Evolutionary conservation across 2,888 invertebrate genomes (phyloP), one percentile per base, ranked within the genome.

Genomic region (Ceraclea dissimilis): DNA sequence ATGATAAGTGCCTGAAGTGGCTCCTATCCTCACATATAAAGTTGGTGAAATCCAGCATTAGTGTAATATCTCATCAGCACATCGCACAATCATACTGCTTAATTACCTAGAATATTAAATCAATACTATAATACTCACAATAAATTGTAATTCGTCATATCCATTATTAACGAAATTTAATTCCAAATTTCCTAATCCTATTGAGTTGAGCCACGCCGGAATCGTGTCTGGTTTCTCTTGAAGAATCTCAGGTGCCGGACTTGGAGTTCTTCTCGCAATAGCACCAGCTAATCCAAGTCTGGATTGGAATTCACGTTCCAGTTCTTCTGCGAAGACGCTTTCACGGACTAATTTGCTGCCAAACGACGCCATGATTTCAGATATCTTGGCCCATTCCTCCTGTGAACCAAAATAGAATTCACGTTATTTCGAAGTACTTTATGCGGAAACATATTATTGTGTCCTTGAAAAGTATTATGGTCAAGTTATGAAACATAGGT

Each of bases 371-470:
- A 96, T 91, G 66, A 95, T 95, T 74, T 94, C 93, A 49, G 92
- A 91, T 66, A 96, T 94, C 75, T 94, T 92, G 20, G 92, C 92
- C 92, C 96, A 95, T 76, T 96, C 95, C 74, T 93, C 93, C 74
- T 90, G 86, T 64, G 63, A 57, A 46, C 19, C 8, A 26, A 26
- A 26, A 26, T 26, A 6, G 10, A 26, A 6, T 6, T 26, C 26
- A 26, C 26, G 26, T n/a, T n/a, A n/a, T n/a, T n/a, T n/a, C n/a
- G n/a, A n/a, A 26, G 26, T 26, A 26, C 26, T 6, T 26, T 6
- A 26, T 26, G n/a, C n/a, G n/a, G 26, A 26, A 26, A 6, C 26
- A 26, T 6, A 26, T 26, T 6, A 26, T 6, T 26, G 26, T 26
- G 26, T 26, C 26, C 26, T 26, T 26, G 26, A 26, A 26, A 26